Conservation (phyloP, 2,113 vertebrate genomes). For the Pygoscelis antarcticus region DNA sequence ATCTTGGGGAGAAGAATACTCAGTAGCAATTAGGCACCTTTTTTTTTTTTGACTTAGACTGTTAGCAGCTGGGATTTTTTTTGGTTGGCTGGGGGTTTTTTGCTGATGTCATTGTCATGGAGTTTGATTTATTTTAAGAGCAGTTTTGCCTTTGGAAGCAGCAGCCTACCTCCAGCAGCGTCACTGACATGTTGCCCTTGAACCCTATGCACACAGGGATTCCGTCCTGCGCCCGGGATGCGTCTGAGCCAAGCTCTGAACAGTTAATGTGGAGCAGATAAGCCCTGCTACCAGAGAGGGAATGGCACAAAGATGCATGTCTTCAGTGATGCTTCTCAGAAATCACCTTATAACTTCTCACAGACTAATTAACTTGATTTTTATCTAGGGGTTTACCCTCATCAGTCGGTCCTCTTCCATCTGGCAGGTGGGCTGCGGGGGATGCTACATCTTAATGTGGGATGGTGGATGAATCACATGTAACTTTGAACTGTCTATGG, state of each 20-base stretch:
- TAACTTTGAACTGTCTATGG: neutral
- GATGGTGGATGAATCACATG: neutral
- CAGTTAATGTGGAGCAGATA: conserved; percentile 15
- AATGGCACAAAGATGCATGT: neutral
- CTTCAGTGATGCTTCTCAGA: conserved; percentile 21
- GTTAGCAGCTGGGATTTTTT: neutral
- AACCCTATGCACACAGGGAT: neutral
- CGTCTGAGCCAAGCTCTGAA: neutral
- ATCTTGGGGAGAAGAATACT: neutral
- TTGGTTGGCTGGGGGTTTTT: neutral
- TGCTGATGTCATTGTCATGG: neutral
- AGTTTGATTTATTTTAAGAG: neutral
- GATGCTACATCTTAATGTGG: neutral
- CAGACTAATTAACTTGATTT: neutral
- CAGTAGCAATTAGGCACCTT: neutral
- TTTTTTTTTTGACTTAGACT: neutral
- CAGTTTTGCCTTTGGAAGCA: neutral
- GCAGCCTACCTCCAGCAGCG: neutral
- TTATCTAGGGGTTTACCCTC: neutral
- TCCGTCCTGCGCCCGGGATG: neutral
- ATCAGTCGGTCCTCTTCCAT: neutral
- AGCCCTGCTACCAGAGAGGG: neutral
- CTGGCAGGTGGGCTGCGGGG: neutral
- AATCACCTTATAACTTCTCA: neutral
- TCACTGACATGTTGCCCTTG: conserved; percentile 3